Conservation (phyloP, 37 sponge, comb jelly and placozoan genomes). For the Ephydatia muelleri region DNA sequence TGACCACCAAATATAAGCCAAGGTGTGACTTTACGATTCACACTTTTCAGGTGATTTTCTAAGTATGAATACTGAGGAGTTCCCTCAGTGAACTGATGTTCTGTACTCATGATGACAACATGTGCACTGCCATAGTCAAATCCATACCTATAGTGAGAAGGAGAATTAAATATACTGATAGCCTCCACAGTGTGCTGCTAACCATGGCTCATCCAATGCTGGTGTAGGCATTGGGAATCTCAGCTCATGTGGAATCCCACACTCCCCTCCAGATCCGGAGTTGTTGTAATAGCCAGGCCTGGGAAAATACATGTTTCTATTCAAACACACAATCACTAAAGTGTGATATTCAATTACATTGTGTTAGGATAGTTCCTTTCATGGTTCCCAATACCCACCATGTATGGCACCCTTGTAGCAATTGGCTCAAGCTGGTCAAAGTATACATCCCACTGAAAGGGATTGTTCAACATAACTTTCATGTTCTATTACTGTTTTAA, state of each 20-base stretch:
- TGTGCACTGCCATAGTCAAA: conserved; percentile 76
- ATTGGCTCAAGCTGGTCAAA: conserved; percentile 59
- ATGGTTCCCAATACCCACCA: conserved; percentile 80
- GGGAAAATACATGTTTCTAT: neutral
- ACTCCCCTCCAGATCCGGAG: conserved; percentile 81
- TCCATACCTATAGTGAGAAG: conserved; percentile 59
- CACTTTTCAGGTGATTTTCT: conserved; percentile 45
- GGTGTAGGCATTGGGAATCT: conserved; percentile 78
- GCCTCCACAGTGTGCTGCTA: neutral
- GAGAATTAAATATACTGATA: neutral
- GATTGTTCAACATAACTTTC: neutral
- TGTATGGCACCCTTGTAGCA: conserved; percentile 57
- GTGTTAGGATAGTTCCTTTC: conserved; percentile 60
- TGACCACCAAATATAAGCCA: conserved; percentile 86
- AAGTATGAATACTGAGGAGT: conserved; percentile 56
- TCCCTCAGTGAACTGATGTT: conserved; percentile 47
- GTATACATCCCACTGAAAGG: conserved; percentile 73
- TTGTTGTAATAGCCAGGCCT: conserved; percentile 7
- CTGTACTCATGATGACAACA: conserved; percentile 81
- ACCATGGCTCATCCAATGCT: conserved; percentile 60
- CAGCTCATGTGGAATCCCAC: conserved; percentile 72
- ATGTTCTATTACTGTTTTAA: neutral
- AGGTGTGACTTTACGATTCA: conserved; percentile 70
- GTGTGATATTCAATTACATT: conserved; percentile 12
- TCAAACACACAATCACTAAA: neutral